phyloP scores from a whole-genome alignment of 2,888 invertebrate genomes.

The Branchinecta sandiegonensis region DNA sequence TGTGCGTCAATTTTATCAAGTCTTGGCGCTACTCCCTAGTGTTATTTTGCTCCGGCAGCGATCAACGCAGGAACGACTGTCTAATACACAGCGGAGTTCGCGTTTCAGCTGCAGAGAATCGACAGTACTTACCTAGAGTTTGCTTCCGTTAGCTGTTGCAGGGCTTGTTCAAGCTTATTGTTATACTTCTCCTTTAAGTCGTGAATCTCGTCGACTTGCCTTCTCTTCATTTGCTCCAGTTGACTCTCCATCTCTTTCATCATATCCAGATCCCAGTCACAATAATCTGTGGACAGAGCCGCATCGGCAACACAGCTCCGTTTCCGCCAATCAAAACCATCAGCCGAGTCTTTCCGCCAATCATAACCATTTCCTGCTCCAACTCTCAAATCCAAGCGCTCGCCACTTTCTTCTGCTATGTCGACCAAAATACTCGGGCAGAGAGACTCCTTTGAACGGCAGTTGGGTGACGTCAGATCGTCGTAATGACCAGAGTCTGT shows the following conservation, averaged over 20 bases:
- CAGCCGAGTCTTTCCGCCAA: background rate
- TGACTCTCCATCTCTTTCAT: conserved; percentile 50
- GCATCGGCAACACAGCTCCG: conserved; percentile 25
- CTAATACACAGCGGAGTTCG: background rate
- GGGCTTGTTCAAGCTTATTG: conserved; percentile 42
- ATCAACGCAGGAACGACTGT: too few species aligned
- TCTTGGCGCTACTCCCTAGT: too few species aligned
- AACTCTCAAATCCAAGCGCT: background rate
- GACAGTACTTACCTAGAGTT: conserved; percentile 33
- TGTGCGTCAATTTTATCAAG: too few species aligned
- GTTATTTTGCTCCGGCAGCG: too few species aligned
- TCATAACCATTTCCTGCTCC: background rate
- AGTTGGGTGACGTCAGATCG: conserved; percentile 53
- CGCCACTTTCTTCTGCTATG: background rate
- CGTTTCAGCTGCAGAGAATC: background rate
- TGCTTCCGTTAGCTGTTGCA: conserved; percentile 34
- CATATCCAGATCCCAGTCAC: conserved; percentile 45
- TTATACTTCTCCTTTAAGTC: conserved; percentile 60
- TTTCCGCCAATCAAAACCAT: conserved; percentile 22
- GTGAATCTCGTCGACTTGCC: conserved; percentile 44
- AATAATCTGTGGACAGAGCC: conserved; percentile 19
- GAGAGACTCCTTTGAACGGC: conserved; percentile 60
- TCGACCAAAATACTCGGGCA: conserved; percentile 31
- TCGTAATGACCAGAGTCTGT: conserved; percentile 77
- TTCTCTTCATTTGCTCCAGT: conserved; percentile 28